Percentiles rank a stretch among this genome's conserved stretches.
These are phyloP conservation scores for Eulithis testata DNA, from an alignment of 2,888 invertebrate species.

Conservation along the genomic window DNA sequence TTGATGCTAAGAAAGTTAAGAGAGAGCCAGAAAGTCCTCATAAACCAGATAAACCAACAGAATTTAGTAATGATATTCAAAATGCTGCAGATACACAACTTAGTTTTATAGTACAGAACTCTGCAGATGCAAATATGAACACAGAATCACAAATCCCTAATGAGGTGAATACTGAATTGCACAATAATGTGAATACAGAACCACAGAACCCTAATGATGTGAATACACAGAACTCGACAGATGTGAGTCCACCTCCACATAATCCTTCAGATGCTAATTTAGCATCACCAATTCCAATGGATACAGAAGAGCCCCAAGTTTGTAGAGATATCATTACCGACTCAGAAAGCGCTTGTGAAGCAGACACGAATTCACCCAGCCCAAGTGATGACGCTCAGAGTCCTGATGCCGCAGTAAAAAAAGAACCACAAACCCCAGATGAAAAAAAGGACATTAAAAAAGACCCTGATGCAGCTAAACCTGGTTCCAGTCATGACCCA, in stretches of 20 bases:
- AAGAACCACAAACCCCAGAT: slow-evolving; percentile 9
- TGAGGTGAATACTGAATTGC: neutral
- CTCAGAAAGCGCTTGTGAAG: slow-evolving; percentile 4
- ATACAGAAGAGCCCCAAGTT: neutral
- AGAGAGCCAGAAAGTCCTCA: slow-evolving; percentile 36
- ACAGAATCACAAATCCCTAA: neutral
- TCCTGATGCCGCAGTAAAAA: slow-evolving; percentile 9
- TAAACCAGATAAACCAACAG: neutral
- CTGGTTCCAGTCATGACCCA: slow-evolving; percentile 59
- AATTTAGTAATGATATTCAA: neutral
- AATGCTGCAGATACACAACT: neutral
- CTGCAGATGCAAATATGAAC: neutral
- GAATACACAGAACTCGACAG: neutral
- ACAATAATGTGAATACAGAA: neutral
- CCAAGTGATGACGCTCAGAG: neutral
- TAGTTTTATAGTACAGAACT: neutral
- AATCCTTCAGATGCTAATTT: neutral
- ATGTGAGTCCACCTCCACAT: neutral
- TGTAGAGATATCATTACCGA: slow-evolving; percentile 3
- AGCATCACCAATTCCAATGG: neutral
- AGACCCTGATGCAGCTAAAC: slow-evolving; percentile 27
- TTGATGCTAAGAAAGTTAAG: slow-evolving; percentile 58
- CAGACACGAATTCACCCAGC: slow-evolving; percentile 5
- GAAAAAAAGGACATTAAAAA: slow-evolving; percentile 33
- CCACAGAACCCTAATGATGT: slow-evolving; percentile 4